Conservation (phyloP, 2,797 vertebrate species). For the Apogon hyalosoma region DNA sequence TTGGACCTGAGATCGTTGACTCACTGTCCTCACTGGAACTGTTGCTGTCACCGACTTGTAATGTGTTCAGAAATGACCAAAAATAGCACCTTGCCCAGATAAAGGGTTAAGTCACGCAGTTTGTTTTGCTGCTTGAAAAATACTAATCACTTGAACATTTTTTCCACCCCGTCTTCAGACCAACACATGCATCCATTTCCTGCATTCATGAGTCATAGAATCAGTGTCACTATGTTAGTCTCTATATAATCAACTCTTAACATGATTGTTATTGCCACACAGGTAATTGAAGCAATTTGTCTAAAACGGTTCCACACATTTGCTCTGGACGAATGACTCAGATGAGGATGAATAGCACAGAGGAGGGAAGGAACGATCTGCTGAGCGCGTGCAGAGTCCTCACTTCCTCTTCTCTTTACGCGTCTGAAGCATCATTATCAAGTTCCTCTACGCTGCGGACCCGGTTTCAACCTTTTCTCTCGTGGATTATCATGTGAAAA, state of each 20-base stretch:
- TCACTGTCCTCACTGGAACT: no score
- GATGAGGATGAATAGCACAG: constrained; percentile 28
- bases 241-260: constrained; percentile 32
- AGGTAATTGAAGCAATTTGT: constrained; percentile 55
- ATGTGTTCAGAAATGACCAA: no score
- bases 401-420: constrained; percentile 49
- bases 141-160: no score
- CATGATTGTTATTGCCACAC: constrained; percentile 43
- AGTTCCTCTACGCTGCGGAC: constrained; percentile 58
- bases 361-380: constrained; percentile 8
- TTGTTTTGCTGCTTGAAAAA: no score
- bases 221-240: background rate
- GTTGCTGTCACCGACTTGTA: no score
- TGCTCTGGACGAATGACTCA: constrained; percentile 38
- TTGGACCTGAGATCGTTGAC: no score
- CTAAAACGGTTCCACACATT: constrained; percentile 34
- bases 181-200: background rate
- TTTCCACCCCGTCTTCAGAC: no score
- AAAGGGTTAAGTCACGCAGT: no score
- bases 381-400: constrained; percentile 9
- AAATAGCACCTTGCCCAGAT: no score
- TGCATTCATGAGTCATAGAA: background rate
- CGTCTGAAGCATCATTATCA: constrained; percentile 55
- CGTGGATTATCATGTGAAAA: constrained; percentile 79
- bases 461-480: constrained; percentile 69